A percentile compares a stretch with the other conserved stretches of the same genome.
Evolutionary conservation across 2,888 invertebrate species (phyloP).

Genomic region (Drosophila acutilabella): DNA sequence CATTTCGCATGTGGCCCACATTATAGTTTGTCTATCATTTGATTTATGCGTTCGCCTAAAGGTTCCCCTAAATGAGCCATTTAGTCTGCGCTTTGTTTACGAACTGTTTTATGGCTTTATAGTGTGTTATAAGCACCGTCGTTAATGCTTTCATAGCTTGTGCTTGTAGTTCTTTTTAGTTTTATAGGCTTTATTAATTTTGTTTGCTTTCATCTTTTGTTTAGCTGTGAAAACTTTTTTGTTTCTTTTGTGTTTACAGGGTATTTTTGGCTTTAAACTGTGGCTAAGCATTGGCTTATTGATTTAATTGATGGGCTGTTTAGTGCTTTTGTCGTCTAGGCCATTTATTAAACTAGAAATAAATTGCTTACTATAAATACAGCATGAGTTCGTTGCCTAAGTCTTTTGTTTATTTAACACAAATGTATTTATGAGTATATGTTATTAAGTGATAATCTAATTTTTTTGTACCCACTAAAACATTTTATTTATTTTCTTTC

Average conservation of each 20-base stretch:
- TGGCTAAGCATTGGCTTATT: too few relatives aligned
- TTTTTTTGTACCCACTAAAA: too few relatives aligned
- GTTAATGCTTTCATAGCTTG: not conserved
- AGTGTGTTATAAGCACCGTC: conserved; percentile 3
- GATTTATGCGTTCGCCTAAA: conserved; percentile 44
- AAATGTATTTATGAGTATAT: too few relatives aligned
- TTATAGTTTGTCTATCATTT: conserved; percentile 25
- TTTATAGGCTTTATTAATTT: not conserved
- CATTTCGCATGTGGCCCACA: conserved; percentile 58
- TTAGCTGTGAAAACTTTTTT: not conserved
- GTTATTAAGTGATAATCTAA: too few relatives aligned
- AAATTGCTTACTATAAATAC: too few relatives aligned
- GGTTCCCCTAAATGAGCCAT: conserved; percentile 46
- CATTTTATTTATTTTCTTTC: not conserved
- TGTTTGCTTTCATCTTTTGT: not conserved
- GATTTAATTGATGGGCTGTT: too few relatives aligned
- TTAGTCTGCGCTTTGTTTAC: conserved; percentile 28
- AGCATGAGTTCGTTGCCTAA: conserved; percentile 56
- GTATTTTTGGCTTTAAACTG: too few relatives aligned
- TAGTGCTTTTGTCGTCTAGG: too few relatives aligned
- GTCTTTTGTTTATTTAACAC: conserved; percentile 51
- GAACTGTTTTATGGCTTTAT: conserved; percentile 17
- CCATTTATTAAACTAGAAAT: too few relatives aligned
- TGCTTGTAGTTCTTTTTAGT: not conserved
- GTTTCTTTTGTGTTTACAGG: too few relatives aligned